Evolutionary conservation across 2,797 vertebrate species (phyloP).

Genomic region (Protosalanx chinensis): DNA sequence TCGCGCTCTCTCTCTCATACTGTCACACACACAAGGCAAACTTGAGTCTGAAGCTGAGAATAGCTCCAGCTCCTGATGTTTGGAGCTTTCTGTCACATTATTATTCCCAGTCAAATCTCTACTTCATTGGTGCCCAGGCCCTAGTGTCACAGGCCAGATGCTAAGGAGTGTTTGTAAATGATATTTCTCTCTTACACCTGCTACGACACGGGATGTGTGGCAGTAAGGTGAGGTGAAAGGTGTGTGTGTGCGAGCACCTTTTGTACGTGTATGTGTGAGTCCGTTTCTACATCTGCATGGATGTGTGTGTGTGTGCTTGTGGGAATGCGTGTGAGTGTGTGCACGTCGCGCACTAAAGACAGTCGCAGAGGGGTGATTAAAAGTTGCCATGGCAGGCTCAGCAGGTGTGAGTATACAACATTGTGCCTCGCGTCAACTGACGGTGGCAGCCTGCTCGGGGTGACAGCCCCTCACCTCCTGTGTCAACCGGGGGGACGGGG

Average conservation of each 20-base stretch:
- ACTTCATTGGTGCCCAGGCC: constrained; percentile 72
- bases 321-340: constrained; percentile 1
- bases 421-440: constrained; percentile 61
- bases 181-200: constrained; percentile 39
- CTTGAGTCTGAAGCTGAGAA: constrained; percentile 66
- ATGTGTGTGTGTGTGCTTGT: not conserved
- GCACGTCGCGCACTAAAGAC: constrained; percentile 47
- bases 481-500: constrained; percentile 65
- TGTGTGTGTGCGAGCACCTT: constrained; percentile 4
- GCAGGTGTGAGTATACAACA: constrained; percentile 59
- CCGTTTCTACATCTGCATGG: not conserved
- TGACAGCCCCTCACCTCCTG: constrained; percentile 54
- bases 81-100: constrained; percentile 67
- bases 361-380: constrained; percentile 68
- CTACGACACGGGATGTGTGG: constrained; percentile 32
- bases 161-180: constrained; percentile 67
- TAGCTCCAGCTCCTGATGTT: constrained; percentile 72
- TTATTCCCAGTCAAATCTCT: constrained; percentile 72
- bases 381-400: constrained; percentile 68
- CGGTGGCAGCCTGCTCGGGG: constrained; percentile 65
- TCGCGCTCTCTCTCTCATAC: constrained; percentile 33
- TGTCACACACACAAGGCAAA: constrained; percentile 22
- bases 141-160: constrained; percentile 70
- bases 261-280: not conserved
- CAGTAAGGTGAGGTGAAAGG: constrained; percentile 42